Evolutionary conservation across 2,888 invertebrate species (phyloP).

Genomic region (Drosophila fulvimacula): DNA sequence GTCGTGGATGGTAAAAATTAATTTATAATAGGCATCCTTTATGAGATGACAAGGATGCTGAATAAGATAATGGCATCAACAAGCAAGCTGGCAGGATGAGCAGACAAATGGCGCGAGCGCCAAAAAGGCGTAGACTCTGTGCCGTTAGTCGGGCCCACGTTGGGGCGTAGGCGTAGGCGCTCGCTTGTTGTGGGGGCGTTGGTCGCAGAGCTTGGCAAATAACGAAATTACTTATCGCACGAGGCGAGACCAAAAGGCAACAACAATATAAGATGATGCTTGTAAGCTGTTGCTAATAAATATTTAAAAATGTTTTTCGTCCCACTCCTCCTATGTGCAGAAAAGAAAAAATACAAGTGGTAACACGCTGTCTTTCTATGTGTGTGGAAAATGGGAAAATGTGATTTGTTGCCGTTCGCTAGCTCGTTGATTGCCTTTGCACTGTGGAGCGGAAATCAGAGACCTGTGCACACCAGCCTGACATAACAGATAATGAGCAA

Average conservation of each 20-base stretch:
- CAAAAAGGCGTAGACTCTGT: constrained; percentile 57
- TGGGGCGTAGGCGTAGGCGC: neutral
- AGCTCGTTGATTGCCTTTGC: constrained; percentile 32
- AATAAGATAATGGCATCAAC: constrained; percentile 81
- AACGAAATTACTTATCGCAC: constrained; percentile 78
- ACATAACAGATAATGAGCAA: neutral
- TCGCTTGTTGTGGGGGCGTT: constrained; percentile 31
- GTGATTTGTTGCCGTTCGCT: constrained; percentile 54
- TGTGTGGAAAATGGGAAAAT: constrained; percentile 58
- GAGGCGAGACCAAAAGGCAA: constrained; percentile 49
- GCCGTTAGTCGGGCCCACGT: neutral
- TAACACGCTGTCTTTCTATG: neutral
- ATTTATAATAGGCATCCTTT: constrained; percentile 81
- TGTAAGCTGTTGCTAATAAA: constrained; percentile 79
- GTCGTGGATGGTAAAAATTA: constrained; percentile 74
- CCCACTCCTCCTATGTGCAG: constrained; percentile 22
- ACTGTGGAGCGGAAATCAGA: constrained; percentile 29
- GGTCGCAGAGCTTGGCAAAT: constrained; percentile 73
- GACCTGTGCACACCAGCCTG: constrained; percentile 2
- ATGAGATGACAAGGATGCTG: constrained; percentile 80
- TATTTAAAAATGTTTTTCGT: constrained; percentile 75
- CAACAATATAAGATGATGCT: constrained; percentile 63
- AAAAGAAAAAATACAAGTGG: constrained; percentile 15
- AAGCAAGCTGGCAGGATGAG: constrained; percentile 54
- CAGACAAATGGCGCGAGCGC: constrained; percentile 63